Conservation (phyloP, 2,113 vertebrate genomes). For the Rhabdornis inornatus region DNA sequence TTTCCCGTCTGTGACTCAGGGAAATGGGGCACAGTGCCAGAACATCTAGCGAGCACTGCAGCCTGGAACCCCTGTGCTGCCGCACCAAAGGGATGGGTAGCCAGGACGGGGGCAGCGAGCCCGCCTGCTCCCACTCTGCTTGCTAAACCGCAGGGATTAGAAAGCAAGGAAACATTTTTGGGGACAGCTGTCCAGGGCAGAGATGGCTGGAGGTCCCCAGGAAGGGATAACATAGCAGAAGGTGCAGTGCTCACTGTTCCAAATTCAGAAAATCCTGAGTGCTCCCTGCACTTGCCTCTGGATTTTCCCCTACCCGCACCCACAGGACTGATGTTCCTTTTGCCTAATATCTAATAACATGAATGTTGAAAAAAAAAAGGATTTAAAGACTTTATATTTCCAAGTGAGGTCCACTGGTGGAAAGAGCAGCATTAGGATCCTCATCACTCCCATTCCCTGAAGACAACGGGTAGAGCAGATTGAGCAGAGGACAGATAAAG, state of each 20-base stretch:
- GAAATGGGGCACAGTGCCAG: neutral
- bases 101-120: rapidly evolving
- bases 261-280: neutral
- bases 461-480: rapidly evolving
- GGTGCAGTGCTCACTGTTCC: neutral
- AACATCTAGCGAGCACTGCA: neutral
- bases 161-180: neutral
- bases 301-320: neutral
- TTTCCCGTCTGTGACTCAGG: neutral
- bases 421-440: neutral
- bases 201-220: neutral
- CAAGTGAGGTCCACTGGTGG: neutral
- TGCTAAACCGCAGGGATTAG: neutral
- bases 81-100: rapidly evolving
- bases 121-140: neutral
- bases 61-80: neutral
- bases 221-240: neutral
- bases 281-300: neutral
- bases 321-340: neutral
- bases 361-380: neutral
- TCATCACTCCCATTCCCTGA: neutral
- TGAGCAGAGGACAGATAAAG: neutral
- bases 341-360: neutral
- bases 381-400: neutral
- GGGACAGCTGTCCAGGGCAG: neutral